These are phyloP conservation scores for Dascillus cervinus DNA, from an alignment of 2,888 invertebrate genomes.

Conservation along the genomic window DNA sequence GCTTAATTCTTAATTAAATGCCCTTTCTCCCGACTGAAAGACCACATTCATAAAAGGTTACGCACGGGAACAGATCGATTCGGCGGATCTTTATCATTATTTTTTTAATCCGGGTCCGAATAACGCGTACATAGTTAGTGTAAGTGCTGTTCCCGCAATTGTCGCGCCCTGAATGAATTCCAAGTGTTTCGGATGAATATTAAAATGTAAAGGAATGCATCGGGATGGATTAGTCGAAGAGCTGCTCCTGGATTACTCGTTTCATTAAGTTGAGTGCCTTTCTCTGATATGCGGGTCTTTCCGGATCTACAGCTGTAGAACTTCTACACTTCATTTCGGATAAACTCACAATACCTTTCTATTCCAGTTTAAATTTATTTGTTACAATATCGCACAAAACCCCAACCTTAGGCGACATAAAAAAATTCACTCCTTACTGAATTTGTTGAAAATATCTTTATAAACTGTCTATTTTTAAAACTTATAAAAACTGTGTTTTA, in stretches of 20 bases:
- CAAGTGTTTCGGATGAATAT: slow-evolving; percentile 41
- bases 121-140: slow-evolving; percentile 30
- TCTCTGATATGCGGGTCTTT: slow-evolving; percentile 38
- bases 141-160: slow-evolving; percentile 39
- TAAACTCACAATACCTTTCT: slow-evolving; percentile 33
- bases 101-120: no score
- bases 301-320: slow-evolving; percentile 29
- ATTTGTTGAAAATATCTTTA: no score
- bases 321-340: slow-evolving; percentile 37
- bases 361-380: no score
- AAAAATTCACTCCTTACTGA: no score
- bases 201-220: slow-evolving; percentile 42
- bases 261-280: slow-evolving; percentile 51
- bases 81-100: no score
- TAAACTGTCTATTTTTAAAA: no score
- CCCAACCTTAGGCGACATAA: no score
- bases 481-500: no score
- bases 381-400: no score
- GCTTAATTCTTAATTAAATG: not conserved
- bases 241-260: slow-evolving; percentile 47
- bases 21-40: no score
- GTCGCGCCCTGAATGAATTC: slow-evolving; percentile 34
- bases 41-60: no score
- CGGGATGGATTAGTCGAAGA: slow-evolving; percentile 42
- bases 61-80: no score